Base-by-base conservation (phyloP, 2,888 invertebrate genomes). In the Chalcosyrphus nemorum region DNA sequence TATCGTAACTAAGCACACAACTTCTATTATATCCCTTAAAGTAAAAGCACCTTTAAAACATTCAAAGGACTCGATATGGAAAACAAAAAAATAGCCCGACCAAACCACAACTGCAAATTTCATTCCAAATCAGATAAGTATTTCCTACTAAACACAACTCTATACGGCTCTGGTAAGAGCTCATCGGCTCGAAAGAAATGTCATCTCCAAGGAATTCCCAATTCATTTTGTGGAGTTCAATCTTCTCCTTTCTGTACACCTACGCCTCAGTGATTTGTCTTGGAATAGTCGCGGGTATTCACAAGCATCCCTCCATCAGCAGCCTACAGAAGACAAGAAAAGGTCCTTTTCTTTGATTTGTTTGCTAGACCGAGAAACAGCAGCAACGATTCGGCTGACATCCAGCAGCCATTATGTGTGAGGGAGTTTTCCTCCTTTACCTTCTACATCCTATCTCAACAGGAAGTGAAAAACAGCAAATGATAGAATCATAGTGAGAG, bases 281-380 rank as follows among this genome's bases (percentile, higher is more conserved):
- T 41, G 32, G 32, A 74, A 63, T 74, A 74, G 54, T 35, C 52
- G 54, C 43, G 54, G 29, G 54, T 63, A 63, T 61, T 61, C 45
- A 61, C 19, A 52, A 47, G 29, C 50, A 17, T 21, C 50, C 61
- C 45, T 61, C 59, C 71, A 59, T 50, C 59, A 38, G 35, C 57
- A 66, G 17, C 7, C 15, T 54, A 13, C 24, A 11, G 45, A 68
- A 68, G 21, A 21, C 13, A 19, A 59, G 24, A 9, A 29, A 54
- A 74, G 43, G 54, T 32, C 52, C 9, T 32, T 45, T 63, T 63
- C 74, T 74, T 63, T 74, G 74, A 74, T 66, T 66, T 75, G 66
- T 57, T 75, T 75, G 66, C 65, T 27, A 75, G 66, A 75, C 65
- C 66, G 50, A 75, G 63, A 57, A 75, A 17, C 57, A 41, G 65